Base-by-base conservation (phyloP, 2,888 invertebrate species). In the Trissolcus japonicus region DNA sequence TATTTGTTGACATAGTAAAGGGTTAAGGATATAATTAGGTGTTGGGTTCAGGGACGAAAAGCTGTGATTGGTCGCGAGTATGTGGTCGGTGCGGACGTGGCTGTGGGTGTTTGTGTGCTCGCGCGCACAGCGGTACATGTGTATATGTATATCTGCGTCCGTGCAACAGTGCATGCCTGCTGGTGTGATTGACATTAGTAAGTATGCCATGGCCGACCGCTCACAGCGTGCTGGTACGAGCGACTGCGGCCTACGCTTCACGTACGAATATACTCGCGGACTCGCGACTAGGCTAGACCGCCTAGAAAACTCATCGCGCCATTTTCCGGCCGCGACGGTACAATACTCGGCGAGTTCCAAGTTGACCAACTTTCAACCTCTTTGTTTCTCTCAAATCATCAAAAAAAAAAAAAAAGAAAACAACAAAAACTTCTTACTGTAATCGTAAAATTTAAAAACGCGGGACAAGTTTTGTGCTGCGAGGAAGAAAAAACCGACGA, bases 181-280 rank as follows among this genome's bases (percentile, higher is more conserved):
- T 84, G 86, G 89, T 88, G 89, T 89, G 89, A 89, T 89, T 89
- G 89, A 88, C 88, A 89, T 88, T 89, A 84, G 86, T 88, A 89
- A 89, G 88, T 88, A 85, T 88, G 89, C 88, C 89, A 88, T 85
- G 89, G 89, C 88, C 89, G 87, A 86, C 88, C 84, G 86, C 88
- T 88, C 86, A 81, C 85, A 85, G 83, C 83, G 83, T 83, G 80
- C 84, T 83, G 86, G 83, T 85, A 85, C 80, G 82, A 85, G 82
- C 83, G 82, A 82, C 84, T 85, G 82, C 82, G 81, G 82, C 85
- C 86, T 84, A 86, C 86, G 83, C 81, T 72, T 81, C 80, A 74
- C 81, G 76, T 79, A 82, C 82, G 76, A 82, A 81, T 80, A 80
- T 79, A 82, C 80, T 77, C 80, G 79, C 69, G 55, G 54, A 72